Conservation (phyloP, 2,888 invertebrate genomes). For the Ommatoiulus sabulosus region DNA sequence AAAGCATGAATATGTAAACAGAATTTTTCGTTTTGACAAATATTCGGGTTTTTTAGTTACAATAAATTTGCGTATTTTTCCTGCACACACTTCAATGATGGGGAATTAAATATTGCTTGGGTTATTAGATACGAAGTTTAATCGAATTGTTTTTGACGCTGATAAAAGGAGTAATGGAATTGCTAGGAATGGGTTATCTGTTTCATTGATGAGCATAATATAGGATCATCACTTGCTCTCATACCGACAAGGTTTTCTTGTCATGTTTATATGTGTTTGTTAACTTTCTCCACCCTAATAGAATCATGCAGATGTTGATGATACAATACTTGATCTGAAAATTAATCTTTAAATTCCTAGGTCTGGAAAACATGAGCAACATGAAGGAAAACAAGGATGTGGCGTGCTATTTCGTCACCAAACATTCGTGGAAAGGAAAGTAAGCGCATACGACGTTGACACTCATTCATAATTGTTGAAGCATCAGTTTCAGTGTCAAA, state of each 20-base stretch:
- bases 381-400: conserved; percentile 94
- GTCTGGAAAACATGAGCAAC: neutral
- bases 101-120: too few species aligned
- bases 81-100: too few species aligned
- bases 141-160: too few species aligned
- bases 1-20: too few species aligned
- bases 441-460: conserved; percentile 69
- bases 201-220: neutral
- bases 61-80: too few species aligned
- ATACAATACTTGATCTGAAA: neutral
- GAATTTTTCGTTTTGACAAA: too few species aligned
- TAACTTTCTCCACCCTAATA: neutral
- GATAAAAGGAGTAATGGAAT: too few species aligned
- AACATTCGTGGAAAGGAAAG: conserved; percentile 99
- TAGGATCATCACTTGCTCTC: neutral
- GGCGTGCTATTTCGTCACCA: conserved; percentile 95
- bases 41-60: too few species aligned
- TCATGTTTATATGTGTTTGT: too few species aligned
- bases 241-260: neutral
- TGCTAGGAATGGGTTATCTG: too few species aligned
- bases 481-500: conserved; percentile 57
- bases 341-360: conserved; percentile 2
- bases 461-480: too few species aligned
- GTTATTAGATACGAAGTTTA: too few species aligned
- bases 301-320: neutral